Evolutionary conservation across 2,888 invertebrate species (phyloP), one percentile per base, ranked within the genome.

Genomic region (Pachymerium ferrugineum): DNA sequence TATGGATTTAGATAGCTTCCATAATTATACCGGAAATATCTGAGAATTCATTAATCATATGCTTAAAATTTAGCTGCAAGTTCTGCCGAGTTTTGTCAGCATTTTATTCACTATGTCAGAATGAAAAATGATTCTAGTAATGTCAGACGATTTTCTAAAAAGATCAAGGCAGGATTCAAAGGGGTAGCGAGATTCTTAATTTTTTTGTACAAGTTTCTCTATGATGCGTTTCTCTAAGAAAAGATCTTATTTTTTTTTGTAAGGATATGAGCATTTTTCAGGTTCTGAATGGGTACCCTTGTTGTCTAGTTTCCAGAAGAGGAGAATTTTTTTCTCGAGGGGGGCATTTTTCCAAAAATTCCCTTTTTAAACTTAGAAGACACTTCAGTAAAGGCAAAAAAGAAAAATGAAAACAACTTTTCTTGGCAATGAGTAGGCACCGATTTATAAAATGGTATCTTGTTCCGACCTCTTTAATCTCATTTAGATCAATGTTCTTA

Each of bases 241-340:
- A 62, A 62, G 62, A 25, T 62, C 28, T 28, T 25, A 5, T 28
- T 62, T 62, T 62, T 62, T 38, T 62, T 62, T 28, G 62, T 28
- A 22, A 62, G 28, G 62, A 62, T 62, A 62, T 62, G 62, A 62
- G 62, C 62, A 62, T 62, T 62, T 62, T 62, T 62, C 62, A 62
- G 62, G 62, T 62, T 62, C 62, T 62, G 25, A 62, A 62, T 62
- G 62, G 62, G 62, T 62, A 62, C n/a, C 62, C 62, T 62, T 62
- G 62, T 62, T 62, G 62, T 62, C 62, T 62, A 62, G 62, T 62
- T 62, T 62, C 62, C 62, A 62, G 62, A 62, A 62, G 62, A 62
- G 62, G 25, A 62, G 62, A 62, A 28, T 14, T 25, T 62, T 62
- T 62, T 62, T 62, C 62, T 62, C 28, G 25, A 62, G 62, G 62